Evolutionary conservation across 2,888 invertebrate genomes (phyloP).

Genomic region (Eupeodes latifasciatus): DNA sequence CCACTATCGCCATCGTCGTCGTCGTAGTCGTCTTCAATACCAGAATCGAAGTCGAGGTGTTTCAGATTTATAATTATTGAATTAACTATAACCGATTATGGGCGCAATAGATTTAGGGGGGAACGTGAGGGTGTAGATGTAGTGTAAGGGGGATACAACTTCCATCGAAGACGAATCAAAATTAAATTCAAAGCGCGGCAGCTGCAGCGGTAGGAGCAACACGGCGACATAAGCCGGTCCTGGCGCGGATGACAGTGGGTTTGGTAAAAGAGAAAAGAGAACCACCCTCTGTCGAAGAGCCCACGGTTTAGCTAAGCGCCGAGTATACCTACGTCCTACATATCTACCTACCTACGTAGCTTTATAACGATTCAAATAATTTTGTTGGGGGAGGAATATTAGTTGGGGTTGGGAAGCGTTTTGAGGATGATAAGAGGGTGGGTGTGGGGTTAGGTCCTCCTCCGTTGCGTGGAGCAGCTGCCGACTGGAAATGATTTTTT

Average conservation of each 20-base stretch:
- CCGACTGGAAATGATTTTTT: constrained; percentile 72
- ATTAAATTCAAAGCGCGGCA: constrained; percentile 64
- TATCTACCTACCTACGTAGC: not conserved
- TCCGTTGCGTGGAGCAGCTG: constrained; percentile 54
- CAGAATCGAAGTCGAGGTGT: constrained; percentile 44
- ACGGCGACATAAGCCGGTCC: constrained; percentile 40
- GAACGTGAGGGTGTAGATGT: not conserved
- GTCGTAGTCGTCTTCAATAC: not conserved
- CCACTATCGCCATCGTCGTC: not conserved
- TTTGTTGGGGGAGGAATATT: constrained; percentile 50
- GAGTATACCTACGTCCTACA: no score
- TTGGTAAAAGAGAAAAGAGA: not conserved
- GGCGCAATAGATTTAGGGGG: not conserved
- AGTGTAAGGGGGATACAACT: constrained; percentile 22
- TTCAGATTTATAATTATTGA: constrained; percentile 73
- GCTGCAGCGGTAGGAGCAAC: constrained; percentile 20
- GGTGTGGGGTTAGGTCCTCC: not conserved
- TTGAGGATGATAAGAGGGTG: not conserved
- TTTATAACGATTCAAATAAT: constrained; percentile 9
- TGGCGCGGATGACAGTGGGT: not conserved
- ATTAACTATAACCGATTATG: constrained; percentile 72
- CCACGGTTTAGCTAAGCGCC: constrained; percentile 4
- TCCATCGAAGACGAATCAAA: constrained; percentile 65
- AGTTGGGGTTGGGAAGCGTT: constrained; percentile 40
- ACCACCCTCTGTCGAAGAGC: constrained; percentile 7